Evolutionary conservation across 2,113 vertebrate genomes (phyloP).

Genomic region (Microtus montanus): DNA sequence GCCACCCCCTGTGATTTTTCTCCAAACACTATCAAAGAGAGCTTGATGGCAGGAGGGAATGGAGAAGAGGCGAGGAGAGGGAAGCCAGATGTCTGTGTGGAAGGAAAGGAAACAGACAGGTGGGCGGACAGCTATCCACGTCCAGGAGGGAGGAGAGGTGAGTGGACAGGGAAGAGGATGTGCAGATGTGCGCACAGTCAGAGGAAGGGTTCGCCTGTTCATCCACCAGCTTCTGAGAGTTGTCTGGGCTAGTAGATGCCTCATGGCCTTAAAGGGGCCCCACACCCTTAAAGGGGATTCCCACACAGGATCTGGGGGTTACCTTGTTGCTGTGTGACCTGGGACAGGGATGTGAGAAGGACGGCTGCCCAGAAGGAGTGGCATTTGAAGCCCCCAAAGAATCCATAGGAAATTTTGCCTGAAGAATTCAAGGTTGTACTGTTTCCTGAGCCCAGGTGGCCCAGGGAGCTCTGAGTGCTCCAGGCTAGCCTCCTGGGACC

Average conservation of each 20-base stretch:
- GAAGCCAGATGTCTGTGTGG: neutral
- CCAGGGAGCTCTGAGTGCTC: neutral
- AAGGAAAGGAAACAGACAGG: neutral
- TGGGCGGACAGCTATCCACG: no score
- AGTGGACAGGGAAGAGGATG: no score
- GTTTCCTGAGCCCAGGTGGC: neutral
- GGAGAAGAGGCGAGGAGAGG: neutral
- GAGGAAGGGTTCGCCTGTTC: neutral
- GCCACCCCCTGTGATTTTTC: neutral
- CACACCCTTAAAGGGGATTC: no score
- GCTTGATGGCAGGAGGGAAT: neutral
- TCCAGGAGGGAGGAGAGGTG: neutral
- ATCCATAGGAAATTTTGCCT: neutral
- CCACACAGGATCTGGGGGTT: accelerated
- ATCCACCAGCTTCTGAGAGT: neutral
- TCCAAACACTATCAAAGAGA: no score
- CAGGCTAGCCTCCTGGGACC: neutral
- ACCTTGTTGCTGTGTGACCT: neutral
- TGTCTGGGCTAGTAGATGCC: neutral
- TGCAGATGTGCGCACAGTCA: neutral
- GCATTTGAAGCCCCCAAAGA: neutral
- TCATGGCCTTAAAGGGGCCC: neutral
- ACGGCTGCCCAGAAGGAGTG: neutral
- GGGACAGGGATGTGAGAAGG: neutral
- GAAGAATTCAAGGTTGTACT: neutral